A percentile compares a stretch with the other conserved stretches of the same genome.
phyloP scores from a whole-genome alignment of 2,113 vertebrate species.

The Chiloscyllium plagiosum region DNA sequence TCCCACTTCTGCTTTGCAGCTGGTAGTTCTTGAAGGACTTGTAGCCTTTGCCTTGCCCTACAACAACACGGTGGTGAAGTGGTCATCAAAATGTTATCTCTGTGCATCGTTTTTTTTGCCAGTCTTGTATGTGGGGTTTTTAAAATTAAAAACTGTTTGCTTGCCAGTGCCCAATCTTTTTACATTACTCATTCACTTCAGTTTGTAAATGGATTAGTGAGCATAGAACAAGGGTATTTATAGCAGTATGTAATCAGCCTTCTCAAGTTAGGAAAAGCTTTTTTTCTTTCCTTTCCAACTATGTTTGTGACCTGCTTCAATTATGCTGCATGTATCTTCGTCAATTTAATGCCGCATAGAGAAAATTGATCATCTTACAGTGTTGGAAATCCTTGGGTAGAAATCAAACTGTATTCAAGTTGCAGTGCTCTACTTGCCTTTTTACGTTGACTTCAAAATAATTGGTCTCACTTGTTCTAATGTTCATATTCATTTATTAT shows the following conservation, averaged over 20 bases:
- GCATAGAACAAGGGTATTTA: too few relatives aligned
- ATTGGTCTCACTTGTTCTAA: not conserved
- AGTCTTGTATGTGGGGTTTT: too few relatives aligned
- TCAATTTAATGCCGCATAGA: not conserved
- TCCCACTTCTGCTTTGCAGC: too few relatives aligned
- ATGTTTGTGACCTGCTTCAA: not conserved
- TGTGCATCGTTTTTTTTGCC: too few relatives aligned
- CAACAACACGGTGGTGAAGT: too few relatives aligned
- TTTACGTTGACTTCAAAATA: not conserved
- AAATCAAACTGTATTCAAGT: not conserved
- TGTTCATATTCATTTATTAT: not conserved
- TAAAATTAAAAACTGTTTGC: too few relatives aligned
- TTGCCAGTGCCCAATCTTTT: too few relatives aligned
- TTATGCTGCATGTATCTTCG: not conserved
- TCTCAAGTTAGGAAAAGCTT: not conserved
- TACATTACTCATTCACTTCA: too few relatives aligned
- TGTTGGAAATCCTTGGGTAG: not conserved
- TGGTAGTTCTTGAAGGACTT: too few relatives aligned
- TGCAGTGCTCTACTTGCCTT: not conserved
- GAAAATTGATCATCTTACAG: not conserved
- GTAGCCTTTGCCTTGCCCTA: too few relatives aligned
- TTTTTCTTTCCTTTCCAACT: not conserved
- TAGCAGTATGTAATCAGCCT: not conserved
- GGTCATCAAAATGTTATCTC: too few relatives aligned
- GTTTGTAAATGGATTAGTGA: too few relatives aligned